Base-by-base conservation (phyloP, 2,888 invertebrate genomes). In the Watsonalla cultraria region DNA sequence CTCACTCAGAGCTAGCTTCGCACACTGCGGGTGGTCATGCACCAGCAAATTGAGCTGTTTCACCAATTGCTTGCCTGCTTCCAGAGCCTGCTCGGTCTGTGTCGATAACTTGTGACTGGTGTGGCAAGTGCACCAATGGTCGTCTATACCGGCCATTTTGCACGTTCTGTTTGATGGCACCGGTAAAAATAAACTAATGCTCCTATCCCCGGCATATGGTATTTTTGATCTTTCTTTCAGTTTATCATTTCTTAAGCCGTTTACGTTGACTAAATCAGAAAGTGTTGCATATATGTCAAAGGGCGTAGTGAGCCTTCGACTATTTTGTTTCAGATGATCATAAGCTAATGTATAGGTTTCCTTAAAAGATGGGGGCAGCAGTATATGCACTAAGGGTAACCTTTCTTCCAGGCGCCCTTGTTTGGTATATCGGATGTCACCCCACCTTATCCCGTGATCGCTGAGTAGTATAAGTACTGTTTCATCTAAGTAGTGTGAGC, bases 361-460 rank as follows among this genome's bases (percentile, higher is more conserved):
- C 59, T 84, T 89, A 82, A 97, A 96, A 91, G 94, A 94, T 11
- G 90, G 78, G 0, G 98, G 98, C 56, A 97, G 79, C 5, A 94
- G 79, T 0, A 96, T 81, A 65, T 94, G 94, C 39, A 97, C 89
- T 61, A 97, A 94, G 0, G 98, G 98, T 54, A 97, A 91, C 48
- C 97, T 93, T 76, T 97, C 98, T 81, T 98, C 98, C 74, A 98
- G 91, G 74, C 94, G 92, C 1, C 96, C 96, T 82, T 97, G 96
- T 80, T 95, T 96, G 0, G 97, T 97, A 64, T 92, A 91, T 8
- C 97, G 92, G 65, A 97, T 96, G 7, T 92, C 92, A 2, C 97
- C 98, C 94, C 96, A 97, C 58, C 98, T 90, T 56, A 97, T 94
- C 0, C 98, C 98, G 73, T 98, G 98, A 76, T 98, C 98, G 78